These are phyloP conservation scores for Cercopithecus hamlyni DNA, from an alignment of 2,797 vertebrate genomes.

Conservation along the genomic window DNA sequence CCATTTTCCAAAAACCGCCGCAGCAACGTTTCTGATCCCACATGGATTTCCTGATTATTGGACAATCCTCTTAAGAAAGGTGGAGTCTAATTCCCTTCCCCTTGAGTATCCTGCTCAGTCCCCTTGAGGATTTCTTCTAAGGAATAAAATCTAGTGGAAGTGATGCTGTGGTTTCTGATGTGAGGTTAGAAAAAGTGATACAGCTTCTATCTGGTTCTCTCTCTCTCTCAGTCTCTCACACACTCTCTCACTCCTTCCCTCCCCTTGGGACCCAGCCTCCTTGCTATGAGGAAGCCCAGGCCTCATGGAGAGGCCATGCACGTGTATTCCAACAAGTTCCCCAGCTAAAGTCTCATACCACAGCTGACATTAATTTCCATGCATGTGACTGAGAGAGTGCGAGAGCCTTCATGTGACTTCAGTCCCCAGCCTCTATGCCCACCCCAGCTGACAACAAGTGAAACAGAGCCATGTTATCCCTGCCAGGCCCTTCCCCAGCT, in stretches of 20 bases:
- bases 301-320: background rate
- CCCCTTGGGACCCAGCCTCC: background rate
- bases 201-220: background rate
- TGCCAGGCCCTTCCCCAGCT: background rate
- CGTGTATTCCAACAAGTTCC: background rate
- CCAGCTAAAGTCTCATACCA: background rate
- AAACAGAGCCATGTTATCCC: background rate
- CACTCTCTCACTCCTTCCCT: accelerated
- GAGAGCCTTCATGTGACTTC: background rate
- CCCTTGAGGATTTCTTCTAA: background rate
- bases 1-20: background rate
- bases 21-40: background rate
- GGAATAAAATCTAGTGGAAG: background rate
- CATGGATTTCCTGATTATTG: background rate
- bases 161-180: background rate
- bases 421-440: background rate
- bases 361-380: background rate
- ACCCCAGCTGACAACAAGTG: background rate
- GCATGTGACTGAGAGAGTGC: background rate
- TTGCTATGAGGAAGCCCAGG: background rate
- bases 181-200: background rate
- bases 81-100: background rate
- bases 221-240: background rate
- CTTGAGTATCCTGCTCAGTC: background rate
- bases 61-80: background rate